Evolutionary conservation across 2,797 vertebrate genomes (phyloP).

Genomic region (Bovichtus diacanthus): DNA sequence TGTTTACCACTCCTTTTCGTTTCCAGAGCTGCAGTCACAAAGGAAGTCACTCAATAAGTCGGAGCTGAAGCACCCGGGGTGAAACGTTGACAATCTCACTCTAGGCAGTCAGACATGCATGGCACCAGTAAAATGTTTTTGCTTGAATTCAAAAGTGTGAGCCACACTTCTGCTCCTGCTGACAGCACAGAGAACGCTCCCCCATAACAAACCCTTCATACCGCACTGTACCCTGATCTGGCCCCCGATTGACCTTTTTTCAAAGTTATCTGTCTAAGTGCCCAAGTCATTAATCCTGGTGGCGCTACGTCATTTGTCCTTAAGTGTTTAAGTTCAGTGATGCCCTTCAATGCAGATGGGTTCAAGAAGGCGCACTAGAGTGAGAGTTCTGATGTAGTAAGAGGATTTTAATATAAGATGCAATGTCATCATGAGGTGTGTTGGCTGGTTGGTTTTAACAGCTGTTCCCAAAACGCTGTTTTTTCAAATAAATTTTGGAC

Average conservation of each 20-base stretch:
- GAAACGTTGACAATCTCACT: constrained; percentile 62
- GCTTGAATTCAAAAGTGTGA: constrained; percentile 48
- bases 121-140: constrained; percentile 49
- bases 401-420: constrained; percentile 11
- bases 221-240: constrained; percentile 3
- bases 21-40: constrained; percentile 54
- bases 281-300: constrained; percentile 48
- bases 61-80: constrained; percentile 55
- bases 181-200: constrained; percentile 18
- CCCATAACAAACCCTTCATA: neutral
- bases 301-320: constrained; percentile 34
- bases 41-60: constrained; percentile 66
- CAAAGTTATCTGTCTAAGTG: constrained; percentile 45
- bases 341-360: constrained; percentile 27
- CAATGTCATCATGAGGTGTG: constrained; percentile 11
- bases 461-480: neutral
- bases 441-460: neutral
- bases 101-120: constrained; percentile 56
- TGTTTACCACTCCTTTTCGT: constrained; percentile 65
- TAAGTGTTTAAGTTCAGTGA: constrained; percentile 35
- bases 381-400: neutral
- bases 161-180: constrained; percentile 16
- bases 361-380: constrained; percentile 3
- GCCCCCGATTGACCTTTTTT: constrained; percentile 13
- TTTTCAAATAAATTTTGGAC: neutral